Conservation (phyloP, 2,888 invertebrate genomes). For the Prosapia bicincta region DNA sequence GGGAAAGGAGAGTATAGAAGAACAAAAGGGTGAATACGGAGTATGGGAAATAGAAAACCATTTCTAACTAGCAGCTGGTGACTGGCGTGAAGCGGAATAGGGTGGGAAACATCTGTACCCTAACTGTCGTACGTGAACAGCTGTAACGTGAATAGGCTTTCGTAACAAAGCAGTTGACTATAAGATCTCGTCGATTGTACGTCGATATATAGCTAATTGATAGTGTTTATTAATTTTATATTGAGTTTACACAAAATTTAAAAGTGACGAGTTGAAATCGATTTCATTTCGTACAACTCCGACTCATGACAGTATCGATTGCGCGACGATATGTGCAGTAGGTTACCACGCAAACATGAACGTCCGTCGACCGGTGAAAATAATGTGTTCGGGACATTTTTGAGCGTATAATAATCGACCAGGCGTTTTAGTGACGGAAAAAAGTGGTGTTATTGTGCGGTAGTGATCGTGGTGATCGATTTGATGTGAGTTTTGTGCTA, state of each 20-base stretch:
- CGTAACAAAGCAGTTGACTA: not conserved
- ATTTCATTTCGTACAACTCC: not conserved
- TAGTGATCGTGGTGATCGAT: conserved; percentile 9
- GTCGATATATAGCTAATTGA: not conserved
- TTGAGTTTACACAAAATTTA: not conserved
- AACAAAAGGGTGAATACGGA: not conserved
- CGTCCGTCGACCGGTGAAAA: conserved; percentile 25
- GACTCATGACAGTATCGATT: not conserved
- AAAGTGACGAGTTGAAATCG: not conserved
- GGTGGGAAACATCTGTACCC: not conserved
- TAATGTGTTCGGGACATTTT: conserved; percentile 24
- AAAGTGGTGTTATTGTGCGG: conserved; percentile 15
- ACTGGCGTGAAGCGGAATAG: not conserved
- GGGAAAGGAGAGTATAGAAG: not conserved
- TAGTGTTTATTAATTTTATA: not conserved
- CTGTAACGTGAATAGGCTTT: not conserved
- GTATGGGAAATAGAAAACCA: not conserved
- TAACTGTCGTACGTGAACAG: not conserved
- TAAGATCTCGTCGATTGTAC: not conserved
- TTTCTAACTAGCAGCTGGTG: not conserved
- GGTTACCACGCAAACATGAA: conserved; percentile 28
- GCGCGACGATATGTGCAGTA: not conserved
- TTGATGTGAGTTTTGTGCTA: not conserved
- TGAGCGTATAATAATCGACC: conserved; percentile 23
- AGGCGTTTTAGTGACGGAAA: conserved; percentile 3